These are phyloP conservation scores for Sphaeridia pumilis DNA, from an alignment of 2,888 invertebrate genomes.

Conservation along the genomic window DNA sequence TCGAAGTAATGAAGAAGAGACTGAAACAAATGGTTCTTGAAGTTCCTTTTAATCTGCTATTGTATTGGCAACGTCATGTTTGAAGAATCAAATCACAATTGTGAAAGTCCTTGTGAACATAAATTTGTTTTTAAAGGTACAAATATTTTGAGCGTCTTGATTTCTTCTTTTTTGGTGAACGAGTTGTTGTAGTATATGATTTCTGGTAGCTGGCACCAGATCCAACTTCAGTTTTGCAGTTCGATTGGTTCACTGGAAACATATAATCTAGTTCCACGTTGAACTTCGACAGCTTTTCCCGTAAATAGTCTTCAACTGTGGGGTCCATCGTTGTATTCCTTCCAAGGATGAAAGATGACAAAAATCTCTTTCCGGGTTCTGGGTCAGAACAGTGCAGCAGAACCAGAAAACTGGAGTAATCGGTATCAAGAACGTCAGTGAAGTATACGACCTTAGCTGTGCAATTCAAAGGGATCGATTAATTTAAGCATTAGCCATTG, in stretches of 20 bases:
- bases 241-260: slow-evolving; percentile 65
- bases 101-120: no score
- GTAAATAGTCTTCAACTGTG: slow-evolving; percentile 57
- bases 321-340: slow-evolving; percentile 48
- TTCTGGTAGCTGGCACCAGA: no score
- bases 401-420: slow-evolving; percentile 69
- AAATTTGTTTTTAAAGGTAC: no score
- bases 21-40: no score
- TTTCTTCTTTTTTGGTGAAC: background rate
- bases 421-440: slow-evolving; percentile 72
- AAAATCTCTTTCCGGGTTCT: slow-evolving; percentile 54
- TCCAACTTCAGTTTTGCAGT: slow-evolving; percentile 45
- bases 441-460: slow-evolving; percentile 78
- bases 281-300: slow-evolving; percentile 64
- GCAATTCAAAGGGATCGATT: background rate
- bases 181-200: no score
- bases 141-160: background rate
- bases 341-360: slow-evolving; percentile 71
- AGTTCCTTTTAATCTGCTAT: no score
- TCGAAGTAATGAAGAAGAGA: no score
- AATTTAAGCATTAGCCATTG: background rate
- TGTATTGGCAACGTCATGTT: no score
- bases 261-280: slow-evolving; percentile 75
- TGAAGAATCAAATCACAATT: no score
- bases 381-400: slow-evolving; percentile 71